Percentiles rank a stretch among this genome's conserved stretches.
Conservation (phyloP, 2,797 vertebrate genomes). For the Jordanella pulchra region DNA sequence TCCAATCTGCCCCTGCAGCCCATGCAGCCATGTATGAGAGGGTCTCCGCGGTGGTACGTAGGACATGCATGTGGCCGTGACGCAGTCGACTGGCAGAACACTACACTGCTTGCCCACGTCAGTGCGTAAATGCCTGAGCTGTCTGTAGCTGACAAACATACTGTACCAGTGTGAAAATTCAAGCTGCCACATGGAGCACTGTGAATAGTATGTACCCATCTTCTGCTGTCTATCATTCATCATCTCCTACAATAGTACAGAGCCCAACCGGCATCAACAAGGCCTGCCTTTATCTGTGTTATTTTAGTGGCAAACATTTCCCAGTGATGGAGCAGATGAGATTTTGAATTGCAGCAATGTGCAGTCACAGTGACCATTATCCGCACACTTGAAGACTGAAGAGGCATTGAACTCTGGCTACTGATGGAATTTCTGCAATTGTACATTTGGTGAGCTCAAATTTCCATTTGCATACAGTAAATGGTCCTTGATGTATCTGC, state of each 20-base stretch:
- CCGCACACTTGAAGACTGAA: slow-evolving; percentile 77
- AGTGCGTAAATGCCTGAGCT: slow-evolving; percentile 74
- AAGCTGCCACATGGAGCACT: slow-evolving; percentile 67
- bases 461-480: slow-evolving; percentile 77
- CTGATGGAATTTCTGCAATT: slow-evolving; percentile 77
- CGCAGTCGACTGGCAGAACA: slow-evolving; percentile 74
- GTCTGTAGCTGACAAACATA: slow-evolving; percentile 73
- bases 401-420: slow-evolving; percentile 79
- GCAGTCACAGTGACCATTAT: slow-evolving; percentile 79
- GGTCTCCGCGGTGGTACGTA: slow-evolving; percentile 61
- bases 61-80: slow-evolving; percentile 73
- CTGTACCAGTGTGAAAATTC: slow-evolving; percentile 70
- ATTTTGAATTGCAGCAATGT: slow-evolving; percentile 72
- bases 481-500: slow-evolving; percentile 68
- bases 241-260: slow-evolving; percentile 55
- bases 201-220: slow-evolving; percentile 65
- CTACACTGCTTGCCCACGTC: slow-evolving; percentile 67
- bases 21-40: slow-evolving; percentile 51
- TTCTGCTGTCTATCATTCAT: slow-evolving; percentile 69
- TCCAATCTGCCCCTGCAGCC: slow-evolving; percentile 53
- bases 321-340: slow-evolving; percentile 70
- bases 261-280: slow-evolving; percentile 40
- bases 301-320: slow-evolving; percentile 67
- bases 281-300: slow-evolving; percentile 53
- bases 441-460: slow-evolving; percentile 68